Evolutionary conservation across 1,140 invertebrate genomes (phyloP), one percentile per base, ranked within the genome.

Genomic region (Brachionus calyciflorus): DNA sequence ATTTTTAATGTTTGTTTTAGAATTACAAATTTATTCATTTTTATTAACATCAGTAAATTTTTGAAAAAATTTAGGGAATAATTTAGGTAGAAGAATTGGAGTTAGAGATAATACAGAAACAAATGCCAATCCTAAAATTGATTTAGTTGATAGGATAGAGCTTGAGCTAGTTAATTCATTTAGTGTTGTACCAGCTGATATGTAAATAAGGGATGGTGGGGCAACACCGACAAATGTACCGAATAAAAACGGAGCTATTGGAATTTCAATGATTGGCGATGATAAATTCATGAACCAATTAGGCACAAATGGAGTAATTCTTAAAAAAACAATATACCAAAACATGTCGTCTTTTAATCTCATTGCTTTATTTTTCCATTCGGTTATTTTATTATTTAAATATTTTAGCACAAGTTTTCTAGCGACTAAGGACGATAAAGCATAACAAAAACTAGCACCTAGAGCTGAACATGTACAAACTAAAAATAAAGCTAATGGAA

Each of bases 241-340:
- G 49, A 96, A 80, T 77, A 92, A 93, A 86, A 99, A 99, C 48
- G 93, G 93, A 65, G 88, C 78, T 48, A 98, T 83, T 19, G 95
- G 94, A 24, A 99, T 95, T 81, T 94, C 93, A 78, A 99, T 91
- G 14, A 99, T 91, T 30, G 97, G 97, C 78, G 96, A 93, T 3
- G 92, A 90, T 79, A 99, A 89, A 86, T 99, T 99, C 79, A 99
- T 99, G 85, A 99, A 98, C 97, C 97, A 99, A 86, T 99, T 99
- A 4, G 97, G 97, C 75, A 99, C 86, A 80, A 99, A 91, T 63
- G 97, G 97, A 14, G 97, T 99, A 77, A 99, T 92, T 79, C 97
- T 89, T 48, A 99, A 87, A 85, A 99, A 99, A 81, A 99, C 89
- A 79, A 99, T 95, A 82, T 99, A 99, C 86, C 94, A 95, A 12